Evolutionary conservation across 2,113 vertebrate species (phyloP), one percentile per base, ranked within the genome.

Genomic region (Garra rufa): DNA sequence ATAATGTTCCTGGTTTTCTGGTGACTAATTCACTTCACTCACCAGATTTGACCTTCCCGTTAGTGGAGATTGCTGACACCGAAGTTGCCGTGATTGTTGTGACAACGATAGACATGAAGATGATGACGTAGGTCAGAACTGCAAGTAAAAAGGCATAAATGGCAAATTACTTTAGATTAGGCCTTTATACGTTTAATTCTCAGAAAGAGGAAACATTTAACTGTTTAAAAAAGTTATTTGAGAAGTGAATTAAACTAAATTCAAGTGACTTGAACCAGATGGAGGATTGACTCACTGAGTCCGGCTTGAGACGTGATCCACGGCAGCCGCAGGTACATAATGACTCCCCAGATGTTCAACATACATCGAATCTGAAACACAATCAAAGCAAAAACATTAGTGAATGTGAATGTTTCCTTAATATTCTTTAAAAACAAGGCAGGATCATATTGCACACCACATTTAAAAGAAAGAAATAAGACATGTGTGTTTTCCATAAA

Each of bases 41-140:
- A 95, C 94, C 93, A 88, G 94, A 92, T 41, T 87, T 88, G 13
- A 96, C 89, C 83, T 93, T 95, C 34, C 95, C 93, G 6, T 95
- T 95, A 85, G 93, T 94, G 70, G 93, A 92, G 50, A 96, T 94
- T 43, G 93, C 94, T 0, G 94, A 96, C 85, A 95, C 90, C n/a
- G 94, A 94, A 21, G 95, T 91, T 0, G 93, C 92, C 0, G 93
- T 95, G 19, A 95, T 84, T 0, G 90, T 89, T 26, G 95, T 95
- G 74, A 95, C 88, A 8, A 63, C 3, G 52, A 93, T 86, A 0
- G 93, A 95, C 88, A 95, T 85, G 3, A 94, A 59, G 88, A 94
- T 94, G 50, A 96, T 94, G 9, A 95, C 44, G 87, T 91, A 94
- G 3, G 92, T 95, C 77, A 95, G 71, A 82, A 94, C 95, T 96